Conservation (phyloP, 2,113 vertebrate genomes). For the Ia io region DNA sequence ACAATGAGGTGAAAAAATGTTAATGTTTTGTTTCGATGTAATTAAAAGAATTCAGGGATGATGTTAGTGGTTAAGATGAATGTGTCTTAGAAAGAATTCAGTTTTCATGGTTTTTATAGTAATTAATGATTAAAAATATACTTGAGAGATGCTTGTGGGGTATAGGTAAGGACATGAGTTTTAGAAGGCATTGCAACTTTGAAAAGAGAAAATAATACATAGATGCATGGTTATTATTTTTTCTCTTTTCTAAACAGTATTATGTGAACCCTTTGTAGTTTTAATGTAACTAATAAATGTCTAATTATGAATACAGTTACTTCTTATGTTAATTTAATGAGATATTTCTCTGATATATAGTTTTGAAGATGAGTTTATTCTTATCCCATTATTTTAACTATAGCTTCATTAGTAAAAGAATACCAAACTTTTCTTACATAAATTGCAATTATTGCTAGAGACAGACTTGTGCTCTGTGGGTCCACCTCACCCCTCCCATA, state of each 20-base stretch:
- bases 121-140: not conserved
- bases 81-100: not conserved
- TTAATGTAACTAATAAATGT: not conserved
- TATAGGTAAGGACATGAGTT: not conserved
- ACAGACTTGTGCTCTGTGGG: not conserved
- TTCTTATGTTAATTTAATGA: not conserved
- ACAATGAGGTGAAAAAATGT: not conserved
- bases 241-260: not conserved
- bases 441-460: not conserved
- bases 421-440: not conserved
- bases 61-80: not conserved
- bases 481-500: fast-evolving
- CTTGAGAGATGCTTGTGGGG: not conserved
- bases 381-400: not conserved
- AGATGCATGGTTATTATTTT: not conserved
- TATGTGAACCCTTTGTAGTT: not conserved
- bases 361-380: not conserved
- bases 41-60: not conserved
- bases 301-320: not conserved
- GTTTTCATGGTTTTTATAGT: not conserved
- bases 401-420: not conserved
- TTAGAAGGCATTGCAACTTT: not conserved
- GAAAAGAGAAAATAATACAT: not conserved
- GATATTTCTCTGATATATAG: not conserved
- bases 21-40: not conserved